phyloP scores from a whole-genome alignment of 2,888 invertebrate genomes.

The Lithodes maja region DNA sequence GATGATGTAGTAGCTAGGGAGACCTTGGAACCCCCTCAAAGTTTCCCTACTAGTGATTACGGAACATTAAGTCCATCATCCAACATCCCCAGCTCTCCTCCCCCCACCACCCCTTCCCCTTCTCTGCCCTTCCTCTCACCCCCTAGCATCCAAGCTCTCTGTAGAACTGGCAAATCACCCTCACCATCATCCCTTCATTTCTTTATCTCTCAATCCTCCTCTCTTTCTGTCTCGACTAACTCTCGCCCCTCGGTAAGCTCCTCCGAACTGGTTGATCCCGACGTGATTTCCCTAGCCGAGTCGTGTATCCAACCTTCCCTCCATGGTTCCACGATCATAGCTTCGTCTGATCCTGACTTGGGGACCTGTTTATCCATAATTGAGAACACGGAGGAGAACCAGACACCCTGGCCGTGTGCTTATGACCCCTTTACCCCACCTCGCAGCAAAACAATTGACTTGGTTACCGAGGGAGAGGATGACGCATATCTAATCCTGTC shows the following conservation, averaged over 20 bases:
- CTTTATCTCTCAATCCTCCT: neutral
- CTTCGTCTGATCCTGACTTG: conserved; percentile 49
- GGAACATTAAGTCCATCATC: conserved; percentile 53
- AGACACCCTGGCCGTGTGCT: neutral
- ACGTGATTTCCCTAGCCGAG: conserved; percentile 47
- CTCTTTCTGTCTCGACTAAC: neutral
- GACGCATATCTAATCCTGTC: neutral
- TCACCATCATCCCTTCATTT: neutral
- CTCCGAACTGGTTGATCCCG: conserved; percentile 33
- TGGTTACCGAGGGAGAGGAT: conserved; percentile 2
- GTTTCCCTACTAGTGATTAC: conserved; percentile 54
- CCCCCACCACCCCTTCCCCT: conserved; percentile 20
- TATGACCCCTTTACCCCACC: conserved; percentile 3
- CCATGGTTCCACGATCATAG: conserved; percentile 20
- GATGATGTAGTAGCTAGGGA: neutral
- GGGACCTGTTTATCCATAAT: conserved; percentile 46
- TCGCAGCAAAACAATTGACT: conserved; percentile 45
- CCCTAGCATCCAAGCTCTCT: neutral
- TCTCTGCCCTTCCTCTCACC: neutral
- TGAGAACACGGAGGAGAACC: neutral
- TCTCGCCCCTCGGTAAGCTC: neutral
- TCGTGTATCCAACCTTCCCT: conserved; percentile 31
- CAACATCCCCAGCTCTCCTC: conserved; percentile 14
- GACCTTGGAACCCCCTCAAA: neutral
- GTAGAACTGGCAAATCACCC: neutral